Base-by-base conservation (phyloP, 2,888 invertebrate genomes). In the Artemia sinica region DNA sequence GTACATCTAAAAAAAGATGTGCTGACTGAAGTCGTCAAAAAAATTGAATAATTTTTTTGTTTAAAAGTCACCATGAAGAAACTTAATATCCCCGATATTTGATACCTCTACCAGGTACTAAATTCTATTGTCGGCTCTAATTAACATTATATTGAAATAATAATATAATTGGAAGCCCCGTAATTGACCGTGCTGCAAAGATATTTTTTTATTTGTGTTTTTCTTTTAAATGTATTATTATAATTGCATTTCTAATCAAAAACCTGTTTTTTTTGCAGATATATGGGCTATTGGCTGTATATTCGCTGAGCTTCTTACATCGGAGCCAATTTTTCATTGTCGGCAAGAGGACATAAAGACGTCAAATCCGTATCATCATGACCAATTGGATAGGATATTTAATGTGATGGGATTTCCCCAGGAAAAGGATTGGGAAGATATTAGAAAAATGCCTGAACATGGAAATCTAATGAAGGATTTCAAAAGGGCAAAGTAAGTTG, bases 201-300 rank as follows among this genome's bases (percentile, higher is more conserved):
- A 28, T 1, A 4, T 28, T 28, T 28, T 28, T 28, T 28, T 28
- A 2, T 4, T 28, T 28, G 1, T 1, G 1, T 1, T 28, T 28
- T 28, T 28, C 28, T 28, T 28, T 28, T 28, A 28, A 28, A 28
- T 28, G 28, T 28, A 28, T 28, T 28, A 4, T 28, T 28, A 28
- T 28, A 28, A 28, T 28, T 28, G 28, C 4, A 28, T 28, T 28
- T 28, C 28, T 28, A 4, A 28, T 28, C 28, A 28, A 28, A 28
- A 28, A 4, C 28, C 28, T 28, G 28, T 28, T 28, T 28, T 71
- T 67, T 65, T 78, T 80, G 67, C 77, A 91, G 95, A 96, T 81
- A 96, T 96, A 72, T 96, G 95, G 96, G 96, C 96, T 0, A 96
- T 96, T 77, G 96, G 96, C 1, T 98, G 98, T 77, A 99, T 98